Evolutionary conservation across 2,113 vertebrate species (phyloP).

Genomic region (Bubo scandiacus): DNA sequence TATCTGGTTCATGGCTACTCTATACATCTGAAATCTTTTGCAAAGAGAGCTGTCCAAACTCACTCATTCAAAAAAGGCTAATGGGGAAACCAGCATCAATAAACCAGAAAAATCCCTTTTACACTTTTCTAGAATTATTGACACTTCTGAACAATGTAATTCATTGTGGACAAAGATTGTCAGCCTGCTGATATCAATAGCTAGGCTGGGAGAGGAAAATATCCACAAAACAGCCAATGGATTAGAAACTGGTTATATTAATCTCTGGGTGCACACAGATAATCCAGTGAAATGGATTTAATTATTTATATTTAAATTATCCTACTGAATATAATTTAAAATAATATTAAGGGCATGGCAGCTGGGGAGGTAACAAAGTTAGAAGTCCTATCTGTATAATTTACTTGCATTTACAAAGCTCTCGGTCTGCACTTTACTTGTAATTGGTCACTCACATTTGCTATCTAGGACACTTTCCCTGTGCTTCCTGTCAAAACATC

Average conservation of each 20-base stretch:
- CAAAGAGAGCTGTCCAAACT: not conserved
- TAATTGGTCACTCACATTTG: constrained; percentile 30
- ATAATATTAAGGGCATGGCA: not conserved
- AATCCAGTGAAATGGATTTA: not conserved
- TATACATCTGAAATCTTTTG: not conserved
- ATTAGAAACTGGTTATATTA: not conserved
- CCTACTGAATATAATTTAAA: not conserved
- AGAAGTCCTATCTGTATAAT: not conserved
- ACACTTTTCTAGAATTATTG: not conserved
- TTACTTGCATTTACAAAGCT: constrained; percentile 35
- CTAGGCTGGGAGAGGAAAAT: not conserved
- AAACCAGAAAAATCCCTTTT: not conserved
- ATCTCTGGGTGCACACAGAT: not conserved
- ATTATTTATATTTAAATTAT: not conserved
- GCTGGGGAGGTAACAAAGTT: not conserved
- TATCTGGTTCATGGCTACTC: not conserved
- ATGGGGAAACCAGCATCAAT: not conserved
- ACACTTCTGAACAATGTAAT: not conserved
- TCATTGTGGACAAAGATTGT: not conserved
- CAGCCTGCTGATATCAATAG: not conserved
- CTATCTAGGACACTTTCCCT: constrained; percentile 1
- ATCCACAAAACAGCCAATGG: not conserved
- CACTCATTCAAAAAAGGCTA: not conserved
- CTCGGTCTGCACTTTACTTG: constrained; percentile 25
- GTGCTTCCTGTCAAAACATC: constrained; percentile 10